Percentiles rank a stretch among this genome's conserved stretches.
phyloP scores from a whole-genome alignment of 2,888 invertebrate species.

The Apantesis nais region DNA sequence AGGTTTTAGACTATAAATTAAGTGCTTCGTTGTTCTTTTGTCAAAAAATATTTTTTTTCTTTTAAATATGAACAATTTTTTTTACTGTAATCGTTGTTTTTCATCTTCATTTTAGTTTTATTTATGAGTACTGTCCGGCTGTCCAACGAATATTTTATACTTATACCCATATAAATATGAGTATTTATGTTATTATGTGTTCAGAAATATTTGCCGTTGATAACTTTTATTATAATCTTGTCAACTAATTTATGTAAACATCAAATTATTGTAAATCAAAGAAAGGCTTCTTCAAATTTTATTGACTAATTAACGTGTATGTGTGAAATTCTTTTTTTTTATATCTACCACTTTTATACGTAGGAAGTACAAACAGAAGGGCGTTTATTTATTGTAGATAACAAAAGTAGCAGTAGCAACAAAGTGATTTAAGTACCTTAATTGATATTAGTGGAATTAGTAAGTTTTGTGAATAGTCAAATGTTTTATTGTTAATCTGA shows the following conservation, averaged over 20 bases:
- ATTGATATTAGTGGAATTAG: slow-evolving; percentile 11
- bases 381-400: slow-evolving; percentile 4
- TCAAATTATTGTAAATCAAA: slow-evolving; percentile 32
- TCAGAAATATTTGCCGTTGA: background rate
- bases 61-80: no score
- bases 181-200: background rate
- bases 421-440: background rate
- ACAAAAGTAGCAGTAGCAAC: slow-evolving; percentile 2
- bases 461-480: slow-evolving; percentile 8
- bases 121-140: background rate
- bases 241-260: slow-evolving; percentile 15
- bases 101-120: background rate
- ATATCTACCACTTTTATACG: slow-evolving; percentile 36
- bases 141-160: background rate
- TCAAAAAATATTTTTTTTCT: no score
- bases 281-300: slow-evolving; percentile 32
- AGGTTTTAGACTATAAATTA: no score
- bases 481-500: slow-evolving; percentile 4
- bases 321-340: slow-evolving; percentile 29
- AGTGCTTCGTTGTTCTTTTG: no score
- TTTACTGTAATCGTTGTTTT: background rate
- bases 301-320: slow-evolving; percentile 39
- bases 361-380: slow-evolving; percentile 23
- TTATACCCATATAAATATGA: no score
- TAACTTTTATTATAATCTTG: background rate